Evolutionary conservation across 2,888 invertebrate species (phyloP), one percentile per base, ranked within the genome.

Genomic region (Leptinotarsa peninsularis): DNA sequence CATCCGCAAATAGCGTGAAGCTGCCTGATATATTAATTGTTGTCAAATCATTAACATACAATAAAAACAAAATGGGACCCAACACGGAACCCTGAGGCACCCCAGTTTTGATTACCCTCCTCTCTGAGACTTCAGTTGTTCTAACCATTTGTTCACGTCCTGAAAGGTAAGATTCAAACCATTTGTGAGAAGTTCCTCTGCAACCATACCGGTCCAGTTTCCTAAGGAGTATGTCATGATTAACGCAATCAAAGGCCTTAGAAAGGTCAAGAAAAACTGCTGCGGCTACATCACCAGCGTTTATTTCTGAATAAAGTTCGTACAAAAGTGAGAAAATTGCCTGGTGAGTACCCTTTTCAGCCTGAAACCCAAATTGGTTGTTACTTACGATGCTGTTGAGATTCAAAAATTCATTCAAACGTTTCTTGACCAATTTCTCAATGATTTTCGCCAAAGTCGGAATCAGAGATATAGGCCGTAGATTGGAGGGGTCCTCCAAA

Each of bases 181-280:
- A 66, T 66, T 66, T 66, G 27, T 66, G 27, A 23, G 66, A 27
- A 27, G 66, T 66, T 66, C 66, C 66, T 66, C 66, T 66, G 66
- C 66, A 66, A 66, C 66, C 66, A 66, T 66, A 66, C 66, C 27
- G 66, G 66, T 66, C 27, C 27, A 66, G 66, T 66, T 66, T 66
- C 27, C 66, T 66, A 23, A 23, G 23, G 23, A 23, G 23, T 23
- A 23, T 23, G 23, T 23, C 23, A 23, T 23, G 23, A 23, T 23
- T 23, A 23, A 23, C 23, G 23, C 23, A 23, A 23, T 23, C 23
- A 23, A 23, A 23, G 23, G 23, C 23, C 23, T 23, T 23, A 23
- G 23, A 23, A 23, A 23, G 23, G 23, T 23, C 23, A 23, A 23
- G 23, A 23, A 23, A 23, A 23, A 23, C 23, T 23, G 23, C 23